phyloP scores from a whole-genome alignment of 2,113 vertebrate genomes.

The Pangasianodon hypophthalmus region DNA sequence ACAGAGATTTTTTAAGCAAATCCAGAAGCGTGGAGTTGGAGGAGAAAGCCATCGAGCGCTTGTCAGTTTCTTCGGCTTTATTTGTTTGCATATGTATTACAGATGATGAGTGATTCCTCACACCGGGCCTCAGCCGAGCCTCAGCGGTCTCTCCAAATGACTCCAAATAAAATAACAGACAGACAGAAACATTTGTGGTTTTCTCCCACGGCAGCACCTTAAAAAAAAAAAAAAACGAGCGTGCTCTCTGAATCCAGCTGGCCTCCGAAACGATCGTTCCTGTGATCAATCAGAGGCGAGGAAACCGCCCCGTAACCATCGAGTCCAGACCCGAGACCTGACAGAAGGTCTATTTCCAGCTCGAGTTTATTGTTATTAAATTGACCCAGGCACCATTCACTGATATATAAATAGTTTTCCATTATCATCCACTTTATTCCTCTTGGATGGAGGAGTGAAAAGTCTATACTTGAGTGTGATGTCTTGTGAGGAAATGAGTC shows the following conservation, averaged over 20 bases:
- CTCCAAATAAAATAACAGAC: slow-evolving; percentile 48
- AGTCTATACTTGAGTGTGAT: not conserved
- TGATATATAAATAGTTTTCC: not conserved
- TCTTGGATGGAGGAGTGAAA: not conserved
- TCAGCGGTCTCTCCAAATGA: slow-evolving; percentile 30
- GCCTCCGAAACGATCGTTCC: slow-evolving; percentile 16
- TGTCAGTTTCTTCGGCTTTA: slow-evolving; percentile 42
- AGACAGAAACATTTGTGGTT: slow-evolving; percentile 48
- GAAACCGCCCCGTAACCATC: slow-evolving; percentile 13
- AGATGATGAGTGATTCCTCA: slow-evolving; percentile 45
- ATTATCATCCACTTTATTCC: not conserved
- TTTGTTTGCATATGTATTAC: slow-evolving; percentile 46
- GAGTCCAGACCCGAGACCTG: slow-evolving; percentile 29
- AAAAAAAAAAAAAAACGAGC: slow-evolving; percentile 2
- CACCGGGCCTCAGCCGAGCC: slow-evolving; percentile 37
- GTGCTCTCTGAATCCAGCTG: slow-evolving; percentile 39
- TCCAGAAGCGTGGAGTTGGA: not conserved
- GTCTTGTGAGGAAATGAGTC: not conserved
- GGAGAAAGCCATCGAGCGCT: slow-evolving; percentile 9
- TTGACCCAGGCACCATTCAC: not conserved
- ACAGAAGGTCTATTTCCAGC: slow-evolving; percentile 4
- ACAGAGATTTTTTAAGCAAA: not conserved
- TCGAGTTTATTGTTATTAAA: slow-evolving; percentile 25
- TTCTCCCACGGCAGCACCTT: slow-evolving; percentile 37
- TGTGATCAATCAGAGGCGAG: slow-evolving; percentile 41